Evolutionary conservation across 2,888 invertebrate genomes (phyloP), one percentile per base, ranked within the genome.

Genomic region (Callyntrura sp.): DNA sequence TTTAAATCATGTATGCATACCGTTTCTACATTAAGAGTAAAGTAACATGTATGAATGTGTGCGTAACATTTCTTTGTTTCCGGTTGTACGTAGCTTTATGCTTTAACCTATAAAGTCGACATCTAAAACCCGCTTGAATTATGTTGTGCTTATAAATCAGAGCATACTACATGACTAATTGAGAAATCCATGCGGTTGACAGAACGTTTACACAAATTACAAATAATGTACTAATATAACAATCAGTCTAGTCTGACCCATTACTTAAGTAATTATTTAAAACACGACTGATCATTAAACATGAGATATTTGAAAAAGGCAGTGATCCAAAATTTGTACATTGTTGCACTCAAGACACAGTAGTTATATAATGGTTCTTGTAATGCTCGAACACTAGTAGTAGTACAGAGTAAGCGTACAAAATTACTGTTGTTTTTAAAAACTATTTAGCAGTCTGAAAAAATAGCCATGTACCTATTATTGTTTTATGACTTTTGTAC

Each of bases 321-420:
- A 68, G 68, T 35, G 68, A 68, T 68, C n/a, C 68, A 43, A 35
- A 1, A 20, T 70, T 45, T 70, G 45, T 70, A 70, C 70, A 70
- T 45, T 70, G 1, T 8, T 35, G 4, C 35, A 14, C 68, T n/a
- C 28, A 68, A 28, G 68, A 68, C 68, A 62, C 62, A 23, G 51
- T 51, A 51, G 57, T 57, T 57, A 6, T 2, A 35, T n/a, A 20
- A 20, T 60, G 23, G 9, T 14, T 28, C 35, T 28, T 28, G 65
- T 65, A 65, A n/a, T 35, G 65, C 14, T 35, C 35, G 35, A 65
- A 25, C 62, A 65, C 65, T 65, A 65, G 65, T 35, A 65, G 28
- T 65, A 65, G 65, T 35, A 28, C 1, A 28, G 14, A 14, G 14
- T 65, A 65, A 65, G 65, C 65, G 65, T 65, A 28, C 35, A 35